Evolutionary conservation across 2,797 vertebrate genomes (phyloP).

Genomic region (Siniperca undulata): DNA sequence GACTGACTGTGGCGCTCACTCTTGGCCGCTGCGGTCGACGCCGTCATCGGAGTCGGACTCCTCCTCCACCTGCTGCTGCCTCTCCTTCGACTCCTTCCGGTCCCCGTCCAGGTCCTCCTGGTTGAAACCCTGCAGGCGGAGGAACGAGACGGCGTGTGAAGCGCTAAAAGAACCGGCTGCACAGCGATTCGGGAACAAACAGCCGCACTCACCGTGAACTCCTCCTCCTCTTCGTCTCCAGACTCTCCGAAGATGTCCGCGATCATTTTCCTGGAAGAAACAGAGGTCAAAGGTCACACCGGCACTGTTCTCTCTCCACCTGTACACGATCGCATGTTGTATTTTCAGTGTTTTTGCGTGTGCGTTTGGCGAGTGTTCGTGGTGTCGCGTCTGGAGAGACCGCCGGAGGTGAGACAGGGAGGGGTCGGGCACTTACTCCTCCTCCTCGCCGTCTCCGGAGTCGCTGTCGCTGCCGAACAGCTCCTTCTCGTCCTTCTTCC

Average conservation of each 20-base stretch:
- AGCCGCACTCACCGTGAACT: conserved; percentile 92
- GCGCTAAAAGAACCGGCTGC: no score
- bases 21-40: conserved; percentile 88
- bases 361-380: no score
- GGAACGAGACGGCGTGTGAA: no score
- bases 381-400: no score
- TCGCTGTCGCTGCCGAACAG: conserved; percentile 98
- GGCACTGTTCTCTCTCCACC: no score
- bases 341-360: no score
- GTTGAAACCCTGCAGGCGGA: conserved; percentile 92
- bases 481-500: conserved; percentile 91
- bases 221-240: conserved; percentile 97
- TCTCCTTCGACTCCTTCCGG: conserved; percentile 73
- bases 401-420: no score
- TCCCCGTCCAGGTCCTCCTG: conserved; percentile 96
- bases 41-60: conserved; percentile 97
- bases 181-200: no score
- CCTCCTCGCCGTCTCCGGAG: conserved; percentile 89
- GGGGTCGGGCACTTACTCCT: conserved; percentile 90
- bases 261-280: conserved; percentile 92
- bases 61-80: conserved; percentile 81
- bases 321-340: no score
- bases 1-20: conserved; percentile 79
- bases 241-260: conserved; percentile 99
- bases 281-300: not conserved